These are phyloP conservation scores for Lucinisca nassula DNA, from an alignment of 2,888 invertebrate species.

Conservation along the genomic window DNA sequence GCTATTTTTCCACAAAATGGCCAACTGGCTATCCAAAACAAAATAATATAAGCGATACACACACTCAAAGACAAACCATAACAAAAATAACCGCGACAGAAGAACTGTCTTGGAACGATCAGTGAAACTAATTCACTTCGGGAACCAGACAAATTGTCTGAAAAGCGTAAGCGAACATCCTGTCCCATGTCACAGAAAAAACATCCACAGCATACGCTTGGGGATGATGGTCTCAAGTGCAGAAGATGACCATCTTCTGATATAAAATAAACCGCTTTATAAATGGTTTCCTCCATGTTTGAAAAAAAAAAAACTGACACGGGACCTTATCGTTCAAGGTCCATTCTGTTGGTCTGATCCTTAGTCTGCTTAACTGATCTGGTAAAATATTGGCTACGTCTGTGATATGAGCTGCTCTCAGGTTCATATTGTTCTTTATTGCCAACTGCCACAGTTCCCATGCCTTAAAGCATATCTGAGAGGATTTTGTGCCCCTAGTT, in stretches of 20 bases:
- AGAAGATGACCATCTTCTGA: conserved; percentile 23
- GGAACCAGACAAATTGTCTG: conserved; percentile 42
- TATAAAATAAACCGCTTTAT: neutral
- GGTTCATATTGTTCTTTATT: neutral
- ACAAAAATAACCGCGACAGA: no score
- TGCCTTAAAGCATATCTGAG: no score
- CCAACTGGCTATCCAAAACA: no score
- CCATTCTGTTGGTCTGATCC: conserved; percentile 40
- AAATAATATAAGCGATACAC: no score
- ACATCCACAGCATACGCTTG: conserved; percentile 43
- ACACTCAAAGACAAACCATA: no score
- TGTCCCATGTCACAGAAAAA: neutral
- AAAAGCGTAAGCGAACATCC: conserved; percentile 46
- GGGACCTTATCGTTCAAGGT: neutral
- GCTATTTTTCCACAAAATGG: no score
- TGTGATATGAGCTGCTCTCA: conserved; percentile 46
- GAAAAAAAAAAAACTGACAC: conserved; percentile 25
- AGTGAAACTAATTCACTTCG: no score
- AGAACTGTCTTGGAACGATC: no score
- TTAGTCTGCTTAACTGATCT: conserved; percentile 22
- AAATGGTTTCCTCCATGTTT: conserved; percentile 14
- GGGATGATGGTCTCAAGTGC: no score
- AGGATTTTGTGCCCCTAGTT: no score
- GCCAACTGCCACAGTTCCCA: conserved; percentile 38
- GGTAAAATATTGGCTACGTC: conserved; percentile 43